phyloP scores from a whole-genome alignment of 2,888 invertebrate genomes.

The Lepas anatifera region DNA sequence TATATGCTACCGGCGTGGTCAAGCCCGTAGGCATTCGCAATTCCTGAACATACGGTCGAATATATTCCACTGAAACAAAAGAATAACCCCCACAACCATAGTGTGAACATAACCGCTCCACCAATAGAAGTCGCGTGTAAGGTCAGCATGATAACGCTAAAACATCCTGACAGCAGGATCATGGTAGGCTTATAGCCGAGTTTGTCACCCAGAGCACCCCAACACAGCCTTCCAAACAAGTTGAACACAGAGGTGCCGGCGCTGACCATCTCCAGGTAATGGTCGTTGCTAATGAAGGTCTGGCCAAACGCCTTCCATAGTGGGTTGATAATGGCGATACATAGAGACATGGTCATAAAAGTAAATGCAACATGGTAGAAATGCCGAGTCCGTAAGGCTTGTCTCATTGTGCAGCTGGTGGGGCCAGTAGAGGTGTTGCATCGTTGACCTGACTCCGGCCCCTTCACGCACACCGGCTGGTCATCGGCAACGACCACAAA shows the following conservation, averaged over 20 bases:
- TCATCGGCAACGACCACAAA: background rate
- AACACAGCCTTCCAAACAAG: constrained; percentile 35
- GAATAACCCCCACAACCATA: constrained; percentile 32
- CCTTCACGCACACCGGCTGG: no score
- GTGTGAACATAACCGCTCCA: constrained; percentile 25
- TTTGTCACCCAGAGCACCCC: constrained; percentile 32
- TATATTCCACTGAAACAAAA: constrained; percentile 24
- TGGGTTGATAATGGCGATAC: constrained; percentile 15
- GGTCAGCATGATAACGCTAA: background rate
- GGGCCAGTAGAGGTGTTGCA: no score
- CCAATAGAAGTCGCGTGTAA: background rate
- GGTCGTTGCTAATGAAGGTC: constrained; percentile 38
- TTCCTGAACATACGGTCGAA: no score
- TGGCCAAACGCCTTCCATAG: constrained; percentile 36
- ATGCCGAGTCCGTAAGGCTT: background rate
- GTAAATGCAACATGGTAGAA: background rate
- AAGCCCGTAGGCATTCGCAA: no score
- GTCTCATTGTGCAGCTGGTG: no score
- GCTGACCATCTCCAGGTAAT: constrained; percentile 38
- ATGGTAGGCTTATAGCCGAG: constrained; percentile 18
- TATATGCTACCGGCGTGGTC: no score
- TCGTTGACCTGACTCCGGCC: no score
- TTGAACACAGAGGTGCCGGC: constrained; percentile 38
- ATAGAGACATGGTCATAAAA: background rate
- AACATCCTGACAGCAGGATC: background rate